Evolutionary conservation across 2,113 vertebrate species (phyloP), one percentile per base, ranked within the genome.

Genomic region (Colistium nudipinnis): DNA sequence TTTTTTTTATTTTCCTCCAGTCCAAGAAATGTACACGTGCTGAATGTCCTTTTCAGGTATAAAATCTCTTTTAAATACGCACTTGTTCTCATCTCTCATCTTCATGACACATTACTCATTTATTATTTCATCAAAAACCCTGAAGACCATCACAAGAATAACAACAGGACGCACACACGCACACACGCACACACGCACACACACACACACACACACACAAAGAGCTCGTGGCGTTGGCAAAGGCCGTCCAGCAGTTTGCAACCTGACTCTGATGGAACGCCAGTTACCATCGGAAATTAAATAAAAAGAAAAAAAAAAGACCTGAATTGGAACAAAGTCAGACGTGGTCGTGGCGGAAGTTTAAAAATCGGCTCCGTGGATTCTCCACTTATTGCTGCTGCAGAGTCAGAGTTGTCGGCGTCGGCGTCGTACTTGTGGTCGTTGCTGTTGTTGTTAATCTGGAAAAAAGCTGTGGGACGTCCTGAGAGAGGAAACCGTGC

Each of bases 1-100:
- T 96, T 95, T 95, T 95, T 94, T 95, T 97, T 96, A 95, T 95
- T 95, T 94, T 69, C 83, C 93, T 44, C 90, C 93, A 93, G 86
- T 90, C 81, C 84, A 90, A 91, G 85, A 95, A 89, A 94, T 94
- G 87, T 94, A 93, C 92, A 94, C 84, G 44, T 45, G 2, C 7
- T 41, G 14, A n/a, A 17, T 4, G 8, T 45, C 3, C 4, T 17
- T 3, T 91, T 84, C 85, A 91, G 84, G 92, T 96, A 96, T 92
- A 95, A 95, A 95, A 94, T 81, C 81, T 91, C 88, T 89, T 89
- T 94, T 96, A 96, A 94, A 94, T 95, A 96, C 92, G 82, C 71
- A 74, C 53, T 45, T 74, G 79, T 84, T 90, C 70, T n/a, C n/a
- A n/a, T 65, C 74, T 87, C 68, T 87, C 59, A 83, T 90, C 77